A percentile compares a stretch with the other conserved stretches of the same genome.
Conservation (phyloP, 2,888 invertebrate species). For the Phortica okadai region DNA sequence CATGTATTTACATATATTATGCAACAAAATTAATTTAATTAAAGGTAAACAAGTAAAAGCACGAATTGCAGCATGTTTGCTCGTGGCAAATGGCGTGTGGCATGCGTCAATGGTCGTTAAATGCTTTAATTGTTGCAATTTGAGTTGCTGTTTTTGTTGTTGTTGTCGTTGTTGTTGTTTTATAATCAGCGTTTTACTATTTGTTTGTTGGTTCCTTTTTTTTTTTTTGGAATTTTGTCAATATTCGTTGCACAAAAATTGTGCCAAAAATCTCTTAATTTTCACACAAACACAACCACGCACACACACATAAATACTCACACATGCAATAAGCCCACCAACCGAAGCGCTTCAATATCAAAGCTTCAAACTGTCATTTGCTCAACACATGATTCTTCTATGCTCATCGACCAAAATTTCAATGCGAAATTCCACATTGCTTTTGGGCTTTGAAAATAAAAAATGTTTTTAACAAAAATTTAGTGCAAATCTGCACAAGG, state of each 20-base stretch:
- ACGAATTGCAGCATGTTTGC: background rate
- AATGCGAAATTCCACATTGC: background rate
- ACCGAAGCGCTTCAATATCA: too few relatives aligned
- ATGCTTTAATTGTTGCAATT: background rate
- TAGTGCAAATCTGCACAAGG: background rate
- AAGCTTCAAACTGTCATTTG: too few relatives aligned
- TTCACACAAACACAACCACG: too few relatives aligned
- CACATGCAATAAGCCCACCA: too few relatives aligned
- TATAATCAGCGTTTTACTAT: background rate
- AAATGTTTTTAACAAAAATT: too few relatives aligned
- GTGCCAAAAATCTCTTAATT: too few relatives aligned
- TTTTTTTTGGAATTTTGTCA: too few relatives aligned
- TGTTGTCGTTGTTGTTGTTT: too few relatives aligned
- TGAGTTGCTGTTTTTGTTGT: too few relatives aligned
- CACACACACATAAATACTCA: too few relatives aligned
- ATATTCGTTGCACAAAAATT: too few relatives aligned
- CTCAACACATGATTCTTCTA: constrained; percentile 13
- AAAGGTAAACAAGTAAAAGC: constrained; percentile 17
- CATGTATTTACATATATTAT: background rate
- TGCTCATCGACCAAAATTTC: constrained; percentile 22
- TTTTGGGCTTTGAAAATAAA: too few relatives aligned
- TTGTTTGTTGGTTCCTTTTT: background rate
- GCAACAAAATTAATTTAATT: constrained; percentile 22
- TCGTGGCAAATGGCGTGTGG: background rate
- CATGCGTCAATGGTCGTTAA: background rate